A percentile compares a stretch with the other conserved stretches of the same genome.
phyloP scores from a whole-genome alignment of 2,797 vertebrate genomes.

The Adrianichthys oophorus region DNA sequence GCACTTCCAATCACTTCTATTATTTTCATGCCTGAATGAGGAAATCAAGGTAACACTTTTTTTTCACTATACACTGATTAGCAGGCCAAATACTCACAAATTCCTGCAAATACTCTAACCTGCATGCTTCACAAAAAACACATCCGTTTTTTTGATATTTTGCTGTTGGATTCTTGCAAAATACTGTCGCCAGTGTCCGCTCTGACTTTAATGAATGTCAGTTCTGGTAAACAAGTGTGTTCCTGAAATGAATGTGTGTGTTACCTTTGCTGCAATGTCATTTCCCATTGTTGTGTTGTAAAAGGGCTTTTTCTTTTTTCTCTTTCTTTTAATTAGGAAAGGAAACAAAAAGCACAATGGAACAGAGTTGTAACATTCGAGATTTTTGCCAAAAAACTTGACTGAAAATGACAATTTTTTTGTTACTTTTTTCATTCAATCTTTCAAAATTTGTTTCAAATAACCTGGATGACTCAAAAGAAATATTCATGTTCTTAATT shows the following conservation, averaged over 20 bases:
- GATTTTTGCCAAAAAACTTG: slow-evolving; percentile 48
- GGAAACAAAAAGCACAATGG: slow-evolving; percentile 81
- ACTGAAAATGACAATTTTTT: slow-evolving; percentile 53
- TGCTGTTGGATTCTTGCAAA: slow-evolving; percentile 27
- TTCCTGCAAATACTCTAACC: slow-evolving; percentile 35
- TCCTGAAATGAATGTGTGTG: slow-evolving; percentile 34
- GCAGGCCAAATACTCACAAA: slow-evolving; percentile 25
- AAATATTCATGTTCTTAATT: slow-evolving; percentile 66
- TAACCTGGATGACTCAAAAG: slow-evolving; percentile 14
- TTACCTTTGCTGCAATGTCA: slow-evolving; percentile 31
- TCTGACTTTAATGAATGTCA: slow-evolving; percentile 37
- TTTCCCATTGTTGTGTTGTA: slow-evolving; percentile 20
- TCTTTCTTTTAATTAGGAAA: slow-evolving; percentile 38
- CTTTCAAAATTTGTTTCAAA: slow-evolving; percentile 51
- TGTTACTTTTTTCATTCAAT: slow-evolving; percentile 66
- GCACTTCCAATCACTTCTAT: slow-evolving; percentile 58
- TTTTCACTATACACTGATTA: slow-evolving; percentile 21
- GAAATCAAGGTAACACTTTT: neutral
- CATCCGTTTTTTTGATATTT: slow-evolving; percentile 32
- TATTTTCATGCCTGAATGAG: neutral
- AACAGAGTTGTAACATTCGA: slow-evolving; percentile 60
- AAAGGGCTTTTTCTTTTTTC: slow-evolving; percentile 57
- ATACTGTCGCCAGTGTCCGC: slow-evolving; percentile 19
- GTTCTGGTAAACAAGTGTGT: slow-evolving; percentile 16
- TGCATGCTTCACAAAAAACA: slow-evolving; percentile 61